Conservation (phyloP, 2,888 invertebrate genomes). For the Galerucella pusilla region DNA sequence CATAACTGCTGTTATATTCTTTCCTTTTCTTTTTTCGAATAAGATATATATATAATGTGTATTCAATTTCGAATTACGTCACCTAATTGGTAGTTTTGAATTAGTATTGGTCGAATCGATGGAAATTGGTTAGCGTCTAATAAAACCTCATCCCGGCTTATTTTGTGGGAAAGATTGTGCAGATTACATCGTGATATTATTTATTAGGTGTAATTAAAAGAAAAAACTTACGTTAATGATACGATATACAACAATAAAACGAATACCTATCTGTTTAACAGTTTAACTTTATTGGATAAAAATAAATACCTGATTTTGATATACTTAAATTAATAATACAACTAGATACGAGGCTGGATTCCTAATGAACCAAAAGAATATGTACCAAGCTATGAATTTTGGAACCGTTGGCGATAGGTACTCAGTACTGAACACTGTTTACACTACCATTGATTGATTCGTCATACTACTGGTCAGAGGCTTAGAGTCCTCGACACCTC, state of each 20-base stretch:
- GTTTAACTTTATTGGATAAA: no score
- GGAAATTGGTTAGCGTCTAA: neutral
- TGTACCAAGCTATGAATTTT: no score
- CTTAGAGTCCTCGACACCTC: no score
- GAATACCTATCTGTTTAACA: neutral
- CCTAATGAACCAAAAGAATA: no score
- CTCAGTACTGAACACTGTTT: no score
- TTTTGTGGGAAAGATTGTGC: constrained; percentile 7
- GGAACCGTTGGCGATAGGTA: no score
- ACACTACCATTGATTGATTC: no score
- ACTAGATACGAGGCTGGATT: no score
- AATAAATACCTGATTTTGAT: no score
- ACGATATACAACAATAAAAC: neutral
- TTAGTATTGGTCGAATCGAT: neutral
- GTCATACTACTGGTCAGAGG: no score
- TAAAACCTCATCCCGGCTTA: constrained; percentile 4
- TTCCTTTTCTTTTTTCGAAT: neutral
- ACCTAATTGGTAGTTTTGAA: constrained; percentile 22
- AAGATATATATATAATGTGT: constrained; percentile 19
- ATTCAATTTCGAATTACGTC: constrained; percentile 18
- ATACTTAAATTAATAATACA: no score
- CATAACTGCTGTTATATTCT: constrained; percentile 16
- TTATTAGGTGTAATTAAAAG: neutral
- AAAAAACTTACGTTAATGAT: neutral
- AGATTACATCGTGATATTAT: neutral